These are phyloP conservation scores for Trypoxylus dichotomus DNA, from an alignment of 1,140 invertebrate species.

Conservation along the genomic window DNA sequence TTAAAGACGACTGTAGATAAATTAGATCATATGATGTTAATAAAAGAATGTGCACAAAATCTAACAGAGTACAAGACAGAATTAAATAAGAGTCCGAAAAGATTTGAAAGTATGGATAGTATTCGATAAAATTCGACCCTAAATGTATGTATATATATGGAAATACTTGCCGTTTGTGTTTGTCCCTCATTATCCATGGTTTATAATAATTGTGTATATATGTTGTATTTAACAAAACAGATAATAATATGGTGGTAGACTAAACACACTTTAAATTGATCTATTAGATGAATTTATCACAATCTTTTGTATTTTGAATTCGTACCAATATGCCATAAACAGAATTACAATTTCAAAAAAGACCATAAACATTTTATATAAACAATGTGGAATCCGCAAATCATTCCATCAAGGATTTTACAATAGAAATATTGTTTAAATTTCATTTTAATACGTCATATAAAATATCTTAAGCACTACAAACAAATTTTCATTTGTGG, in stretches of 20 bases:
- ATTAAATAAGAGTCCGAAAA: conserved; percentile 1
- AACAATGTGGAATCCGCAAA: too few species aligned
- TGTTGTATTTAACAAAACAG: not conserved
- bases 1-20: conserved; percentile 66
- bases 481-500: too few species aligned
- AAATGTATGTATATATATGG: not conserved
- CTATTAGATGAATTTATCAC: too few species aligned
- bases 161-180: conserved; percentile 1
- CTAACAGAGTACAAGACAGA: conserved; percentile 42
- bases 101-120: not conserved
- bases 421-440: too few species aligned
- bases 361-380: too few species aligned
- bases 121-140: not conserved
- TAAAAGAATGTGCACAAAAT: conserved; percentile 60
- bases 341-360: too few species aligned
- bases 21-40: conserved; percentile 65
- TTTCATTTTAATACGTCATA: too few species aligned
- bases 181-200: not conserved
- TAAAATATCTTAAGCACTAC: too few species aligned
- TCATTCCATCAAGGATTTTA: too few species aligned
- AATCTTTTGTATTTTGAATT: too few species aligned
- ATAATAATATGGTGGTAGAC: not conserved
- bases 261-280: not conserved
- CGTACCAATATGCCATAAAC: too few species aligned
- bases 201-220: not conserved